These are phyloP conservation scores for Heterochromis multidens DNA, from an alignment of 2,113 vertebrate genomes.

Conservation along the genomic window DNA sequence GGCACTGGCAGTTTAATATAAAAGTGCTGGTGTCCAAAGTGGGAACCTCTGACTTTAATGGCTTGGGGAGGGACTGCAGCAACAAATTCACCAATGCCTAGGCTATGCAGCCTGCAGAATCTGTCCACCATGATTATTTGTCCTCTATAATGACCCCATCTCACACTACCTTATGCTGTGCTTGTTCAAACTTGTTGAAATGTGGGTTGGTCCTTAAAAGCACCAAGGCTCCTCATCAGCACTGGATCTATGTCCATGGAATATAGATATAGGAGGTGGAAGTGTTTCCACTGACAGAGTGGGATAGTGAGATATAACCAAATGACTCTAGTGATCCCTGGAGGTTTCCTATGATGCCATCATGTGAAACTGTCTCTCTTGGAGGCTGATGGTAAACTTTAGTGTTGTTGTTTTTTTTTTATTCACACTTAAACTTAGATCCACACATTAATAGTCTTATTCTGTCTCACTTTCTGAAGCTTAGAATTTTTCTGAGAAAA, in stretches of 20 bases:
- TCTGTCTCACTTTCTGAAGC: neutral
- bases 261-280: neutral
- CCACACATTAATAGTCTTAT: neutral
- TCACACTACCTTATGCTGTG: neutral
- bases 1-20: neutral
- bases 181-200: neutral
- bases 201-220: neutral
- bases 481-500: neutral
- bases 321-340: neutral
- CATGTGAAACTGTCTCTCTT: neutral
- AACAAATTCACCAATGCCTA: neutral
- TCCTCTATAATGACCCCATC: neutral
- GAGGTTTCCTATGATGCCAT: neutral
- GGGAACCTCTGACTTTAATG: neutral
- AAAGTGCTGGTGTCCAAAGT: neutral
- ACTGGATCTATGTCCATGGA: neutral
- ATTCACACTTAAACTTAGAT: neutral
- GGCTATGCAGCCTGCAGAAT: neutral
- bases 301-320: neutral
- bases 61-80: neutral
- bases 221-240: neutral
- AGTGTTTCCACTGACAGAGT: neutral
- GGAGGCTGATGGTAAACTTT: neutral
- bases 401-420: neutral
- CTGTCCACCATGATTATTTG: neutral